Conservation (phyloP, 2,113 vertebrate species). For the Eulemur rufifrons region DNA sequence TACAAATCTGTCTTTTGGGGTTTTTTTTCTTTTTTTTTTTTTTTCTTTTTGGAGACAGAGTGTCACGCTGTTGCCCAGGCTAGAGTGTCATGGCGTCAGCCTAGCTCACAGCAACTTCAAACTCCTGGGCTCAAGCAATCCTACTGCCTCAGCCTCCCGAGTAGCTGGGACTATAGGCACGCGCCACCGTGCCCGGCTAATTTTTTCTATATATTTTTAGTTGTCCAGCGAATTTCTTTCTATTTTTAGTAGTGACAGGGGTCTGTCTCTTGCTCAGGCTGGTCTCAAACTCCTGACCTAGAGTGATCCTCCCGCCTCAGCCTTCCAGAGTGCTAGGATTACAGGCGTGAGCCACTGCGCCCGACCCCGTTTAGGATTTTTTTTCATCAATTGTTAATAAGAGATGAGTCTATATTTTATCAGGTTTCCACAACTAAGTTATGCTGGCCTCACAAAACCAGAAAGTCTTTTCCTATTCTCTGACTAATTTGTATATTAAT, state of each 20-base stretch:
- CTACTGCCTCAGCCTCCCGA: not conserved
- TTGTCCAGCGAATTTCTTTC: too few species aligned
- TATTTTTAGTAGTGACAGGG: not conserved
- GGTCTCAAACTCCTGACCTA: not conserved
- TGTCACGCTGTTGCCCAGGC: not conserved
- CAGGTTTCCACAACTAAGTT: not conserved
- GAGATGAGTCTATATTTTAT: not conserved
- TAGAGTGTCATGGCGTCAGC: not conserved
- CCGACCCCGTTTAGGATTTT: not conserved
- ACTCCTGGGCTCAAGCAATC: not conserved
- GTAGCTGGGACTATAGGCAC: not conserved
- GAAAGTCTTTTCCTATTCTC: not conserved
- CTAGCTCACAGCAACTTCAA: not conserved
- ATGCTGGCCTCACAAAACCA: not conserved
- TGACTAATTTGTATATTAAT: not conserved
- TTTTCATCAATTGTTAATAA: not conserved
- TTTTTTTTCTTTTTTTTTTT: not conserved
- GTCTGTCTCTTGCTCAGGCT: not conserved
- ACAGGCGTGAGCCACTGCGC: too few species aligned
- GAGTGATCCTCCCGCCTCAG: not conserved
- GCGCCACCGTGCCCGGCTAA: not conserved
- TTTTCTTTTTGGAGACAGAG: not conserved
- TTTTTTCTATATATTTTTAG: not conserved
- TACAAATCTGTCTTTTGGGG: too few species aligned
- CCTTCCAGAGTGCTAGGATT: too few species aligned